A percentile compares a stretch with the other conserved stretches of the same genome.
Evolutionary conservation across 2,113 vertebrate species (phyloP).

Genomic region (Erythrocercus mccallii): DNA sequence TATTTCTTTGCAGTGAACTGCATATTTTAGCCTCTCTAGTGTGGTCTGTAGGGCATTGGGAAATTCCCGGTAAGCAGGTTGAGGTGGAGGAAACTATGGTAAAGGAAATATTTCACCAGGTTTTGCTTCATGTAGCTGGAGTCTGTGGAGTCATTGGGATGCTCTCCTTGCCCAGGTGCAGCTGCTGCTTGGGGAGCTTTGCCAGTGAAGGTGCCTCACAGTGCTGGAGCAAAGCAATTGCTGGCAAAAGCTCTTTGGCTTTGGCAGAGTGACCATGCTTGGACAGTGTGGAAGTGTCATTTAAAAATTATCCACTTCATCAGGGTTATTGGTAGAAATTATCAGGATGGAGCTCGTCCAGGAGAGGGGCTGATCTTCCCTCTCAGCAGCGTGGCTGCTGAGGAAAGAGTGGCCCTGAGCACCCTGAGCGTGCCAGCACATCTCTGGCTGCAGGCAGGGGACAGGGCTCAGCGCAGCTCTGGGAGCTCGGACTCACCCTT

Average conservation of each 20-base stretch:
- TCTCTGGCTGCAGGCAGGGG: fast-evolving
- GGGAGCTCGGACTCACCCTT: not conserved
- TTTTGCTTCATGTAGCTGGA: not conserved
- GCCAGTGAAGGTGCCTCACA: not conserved
- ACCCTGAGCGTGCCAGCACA: not conserved
- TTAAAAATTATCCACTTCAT: not conserved
- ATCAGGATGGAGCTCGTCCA: not conserved
- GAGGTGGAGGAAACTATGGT: not conserved
- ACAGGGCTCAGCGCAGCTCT: not conserved
- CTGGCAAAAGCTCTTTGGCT: not conserved
- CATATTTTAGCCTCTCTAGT: not conserved
- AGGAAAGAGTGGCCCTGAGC: not conserved
- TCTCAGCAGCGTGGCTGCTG: fast-evolving
- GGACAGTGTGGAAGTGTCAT: not conserved
- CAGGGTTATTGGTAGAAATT: not conserved
- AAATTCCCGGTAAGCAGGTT: not conserved
- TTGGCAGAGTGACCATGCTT: not conserved
- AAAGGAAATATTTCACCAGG: not conserved
- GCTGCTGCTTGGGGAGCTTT: not conserved
- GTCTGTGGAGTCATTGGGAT: fast-evolving
- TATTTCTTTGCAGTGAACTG: not conserved
- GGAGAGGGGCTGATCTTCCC: not conserved
- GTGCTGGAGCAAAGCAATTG: not conserved
- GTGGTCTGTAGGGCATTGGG: not conserved
- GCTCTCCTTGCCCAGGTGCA: not conserved